A percentile compares a stretch with the other conserved stretches of the same genome.
These are phyloP conservation scores for Grammomys surdaster DNA, from an alignment of 2,113 vertebrate genomes.

Conservation along the genomic window DNA sequence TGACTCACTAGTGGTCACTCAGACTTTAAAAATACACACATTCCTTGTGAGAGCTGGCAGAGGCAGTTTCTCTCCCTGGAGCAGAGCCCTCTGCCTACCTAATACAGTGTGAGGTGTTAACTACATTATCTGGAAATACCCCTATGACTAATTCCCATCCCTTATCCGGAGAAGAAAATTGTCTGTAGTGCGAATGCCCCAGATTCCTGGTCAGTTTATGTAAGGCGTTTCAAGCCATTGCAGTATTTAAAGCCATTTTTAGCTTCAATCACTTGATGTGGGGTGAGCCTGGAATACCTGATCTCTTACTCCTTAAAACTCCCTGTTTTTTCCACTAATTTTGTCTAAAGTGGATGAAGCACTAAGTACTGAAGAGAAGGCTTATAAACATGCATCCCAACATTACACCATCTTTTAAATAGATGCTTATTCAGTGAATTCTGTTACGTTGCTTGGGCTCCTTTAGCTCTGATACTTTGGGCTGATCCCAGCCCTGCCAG, in stretches of 20 bases:
- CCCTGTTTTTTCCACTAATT: slow-evolving; percentile 68
- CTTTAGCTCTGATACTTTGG: not conserved
- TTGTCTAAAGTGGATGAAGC: slow-evolving; percentile 38
- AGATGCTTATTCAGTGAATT: not conserved
- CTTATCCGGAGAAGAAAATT: slow-evolving; percentile 79
- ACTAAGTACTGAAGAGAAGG: not conserved
- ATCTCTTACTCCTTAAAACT: slow-evolving; percentile 61
- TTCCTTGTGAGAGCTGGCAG: slow-evolving; percentile 46
- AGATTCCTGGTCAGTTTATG: slow-evolving; percentile 82
- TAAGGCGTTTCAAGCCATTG: slow-evolving; percentile 75
- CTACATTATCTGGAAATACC: slow-evolving; percentile 80
- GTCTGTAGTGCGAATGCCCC: slow-evolving; percentile 70
- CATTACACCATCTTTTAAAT: not conserved
- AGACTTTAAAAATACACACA: slow-evolving; percentile 23
- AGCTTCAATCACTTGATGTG: slow-evolving; percentile 77
- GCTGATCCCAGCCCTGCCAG: not conserved
- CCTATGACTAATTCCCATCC: slow-evolving; percentile 74
- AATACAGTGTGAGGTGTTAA: slow-evolving; percentile 65
- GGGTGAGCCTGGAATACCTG: slow-evolving; percentile 57
- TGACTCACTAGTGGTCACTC: slow-evolving; percentile 32
- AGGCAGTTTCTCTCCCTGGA: not conserved
- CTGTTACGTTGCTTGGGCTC: not conserved
- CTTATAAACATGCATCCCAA: not conserved
- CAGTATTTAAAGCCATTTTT: slow-evolving; percentile 80
- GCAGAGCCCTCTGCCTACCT: slow-evolving; percentile 45